Evolutionary conservation across 2,797 vertebrate species (phyloP).

Genomic region (Rachycentron canadum): DNA sequence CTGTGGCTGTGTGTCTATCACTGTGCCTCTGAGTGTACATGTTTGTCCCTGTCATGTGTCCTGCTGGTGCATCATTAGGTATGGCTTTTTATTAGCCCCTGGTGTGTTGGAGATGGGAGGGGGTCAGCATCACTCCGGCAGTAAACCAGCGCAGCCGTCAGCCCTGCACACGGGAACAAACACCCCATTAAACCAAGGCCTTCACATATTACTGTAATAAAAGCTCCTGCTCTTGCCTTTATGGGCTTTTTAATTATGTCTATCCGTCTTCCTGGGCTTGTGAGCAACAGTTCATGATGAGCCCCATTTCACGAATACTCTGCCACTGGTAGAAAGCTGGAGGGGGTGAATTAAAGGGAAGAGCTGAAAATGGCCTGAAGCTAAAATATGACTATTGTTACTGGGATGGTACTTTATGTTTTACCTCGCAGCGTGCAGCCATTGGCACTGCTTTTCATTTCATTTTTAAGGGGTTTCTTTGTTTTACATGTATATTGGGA

Average conservation of each 20-base stretch:
- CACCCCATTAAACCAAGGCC: constrained; percentile 80
- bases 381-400: constrained; percentile 69
- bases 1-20: constrained; percentile 27
- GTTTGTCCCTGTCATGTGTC: constrained; percentile 54
- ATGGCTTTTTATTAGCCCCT: constrained; percentile 78
- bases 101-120: constrained; percentile 49
- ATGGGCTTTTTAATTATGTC: constrained; percentile 85
- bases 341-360: constrained; percentile 53
- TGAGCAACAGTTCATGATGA: constrained; percentile 79
- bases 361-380: constrained; percentile 42
- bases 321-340: constrained; percentile 54
- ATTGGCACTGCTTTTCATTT: background rate
- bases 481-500: constrained; percentile 42
- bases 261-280: constrained; percentile 81
- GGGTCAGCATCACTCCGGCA: constrained; percentile 48
- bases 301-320: constrained; percentile 70
- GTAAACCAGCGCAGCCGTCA: constrained; percentile 66
- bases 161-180: constrained; percentile 74
- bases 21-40: constrained; percentile 5
- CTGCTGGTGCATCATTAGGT: constrained; percentile 71
- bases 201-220: constrained; percentile 84
- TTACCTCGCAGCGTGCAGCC: constrained; percentile 36
- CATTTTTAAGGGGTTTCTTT: background rate
- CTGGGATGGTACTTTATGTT: constrained; percentile 32
- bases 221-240: constrained; percentile 76